Conservation (phyloP, 92 coral and sea anemone species). For the Metridium senile region DNA sequence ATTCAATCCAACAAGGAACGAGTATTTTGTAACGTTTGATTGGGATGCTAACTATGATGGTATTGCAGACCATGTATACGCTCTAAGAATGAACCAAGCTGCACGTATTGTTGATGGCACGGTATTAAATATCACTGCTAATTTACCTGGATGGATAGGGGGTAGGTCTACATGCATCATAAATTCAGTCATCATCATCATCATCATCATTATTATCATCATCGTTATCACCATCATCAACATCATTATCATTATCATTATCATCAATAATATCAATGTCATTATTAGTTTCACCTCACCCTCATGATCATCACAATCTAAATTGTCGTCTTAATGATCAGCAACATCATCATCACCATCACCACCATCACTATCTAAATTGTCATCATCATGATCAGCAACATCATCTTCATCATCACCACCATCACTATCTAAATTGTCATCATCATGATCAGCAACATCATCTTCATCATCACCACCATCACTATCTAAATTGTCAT, state of each 20-base stretch:
- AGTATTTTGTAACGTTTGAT: slow-evolving; percentile 86
- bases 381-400: not conserved
- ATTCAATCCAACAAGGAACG: slow-evolving; percentile 74
- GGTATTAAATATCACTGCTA: slow-evolving; percentile 73
- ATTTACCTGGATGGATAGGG: slow-evolving; percentile 54
- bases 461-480: too few relatives aligned
- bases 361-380: not conserved
- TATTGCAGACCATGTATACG: slow-evolving; percentile 75
- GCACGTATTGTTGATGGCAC: slow-evolving; percentile 62
- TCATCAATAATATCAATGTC: too few relatives aligned
- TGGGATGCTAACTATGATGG: slow-evolving; percentile 77
- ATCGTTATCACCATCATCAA: not conserved
- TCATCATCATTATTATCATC: not conserved
- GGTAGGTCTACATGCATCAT: slow-evolving; percentile 38
- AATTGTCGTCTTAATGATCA: too few relatives aligned
- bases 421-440: not conserved
- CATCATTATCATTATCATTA: not conserved
- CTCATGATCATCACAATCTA: too few relatives aligned
- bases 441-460: not conserved
- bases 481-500: not conserved
- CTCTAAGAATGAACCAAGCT: slow-evolving; percentile 55
- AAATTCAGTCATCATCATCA: not conserved
- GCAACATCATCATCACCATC: too few relatives aligned
- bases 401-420: not conserved
- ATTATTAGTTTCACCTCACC: too few relatives aligned